These are phyloP conservation scores for Opisthograptis luteolata DNA, from an alignment of 2,888 invertebrate genomes.

Conservation along the genomic window DNA sequence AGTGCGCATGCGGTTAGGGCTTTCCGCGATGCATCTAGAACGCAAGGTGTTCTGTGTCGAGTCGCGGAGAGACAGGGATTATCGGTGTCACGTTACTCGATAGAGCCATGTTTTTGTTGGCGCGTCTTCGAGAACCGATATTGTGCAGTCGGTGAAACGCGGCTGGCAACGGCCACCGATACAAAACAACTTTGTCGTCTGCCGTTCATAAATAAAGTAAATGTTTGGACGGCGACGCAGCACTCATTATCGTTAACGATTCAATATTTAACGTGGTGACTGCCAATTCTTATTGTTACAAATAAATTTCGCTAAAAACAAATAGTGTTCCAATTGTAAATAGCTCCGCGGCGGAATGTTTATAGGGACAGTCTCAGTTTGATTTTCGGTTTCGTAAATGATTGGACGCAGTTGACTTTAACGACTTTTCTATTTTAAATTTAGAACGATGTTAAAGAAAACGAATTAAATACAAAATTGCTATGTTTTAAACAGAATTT, in stretches of 20 bases:
- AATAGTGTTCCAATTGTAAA: constrained; percentile 44
- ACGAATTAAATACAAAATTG: constrained; percentile 11
- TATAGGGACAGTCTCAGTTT: constrained; percentile 31
- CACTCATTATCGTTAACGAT: constrained; percentile 47
- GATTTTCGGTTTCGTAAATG: constrained; percentile 31
- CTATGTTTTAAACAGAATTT: not conserved
- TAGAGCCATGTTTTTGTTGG: constrained; percentile 74
- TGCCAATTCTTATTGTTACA: constrained; percentile 48
- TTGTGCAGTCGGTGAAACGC: constrained; percentile 7
- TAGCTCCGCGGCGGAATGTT: constrained; percentile 32
- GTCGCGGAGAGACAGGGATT: constrained; percentile 72
- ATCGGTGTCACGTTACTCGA: constrained; percentile 39
- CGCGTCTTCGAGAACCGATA: constrained; percentile 45
- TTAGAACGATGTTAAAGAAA: constrained; percentile 25
- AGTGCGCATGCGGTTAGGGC: constrained; percentile 63
- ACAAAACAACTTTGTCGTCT: constrained; percentile 26
- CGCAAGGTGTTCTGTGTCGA: constrained; percentile 80
- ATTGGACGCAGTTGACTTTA: constrained; percentile 34
- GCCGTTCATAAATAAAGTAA: constrained; percentile 44
- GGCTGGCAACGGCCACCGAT: constrained; percentile 8
- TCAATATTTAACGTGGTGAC: constrained; percentile 53
- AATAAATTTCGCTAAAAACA: constrained; percentile 49
- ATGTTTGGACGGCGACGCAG: constrained; percentile 52
- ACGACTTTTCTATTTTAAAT: constrained; percentile 31
- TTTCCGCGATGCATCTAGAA: constrained; percentile 46